A percentile compares a stretch with the other conserved stretches of the same genome.
Conservation (phyloP, 2,797 vertebrate genomes). For the Coregonus suidteri region DNA sequence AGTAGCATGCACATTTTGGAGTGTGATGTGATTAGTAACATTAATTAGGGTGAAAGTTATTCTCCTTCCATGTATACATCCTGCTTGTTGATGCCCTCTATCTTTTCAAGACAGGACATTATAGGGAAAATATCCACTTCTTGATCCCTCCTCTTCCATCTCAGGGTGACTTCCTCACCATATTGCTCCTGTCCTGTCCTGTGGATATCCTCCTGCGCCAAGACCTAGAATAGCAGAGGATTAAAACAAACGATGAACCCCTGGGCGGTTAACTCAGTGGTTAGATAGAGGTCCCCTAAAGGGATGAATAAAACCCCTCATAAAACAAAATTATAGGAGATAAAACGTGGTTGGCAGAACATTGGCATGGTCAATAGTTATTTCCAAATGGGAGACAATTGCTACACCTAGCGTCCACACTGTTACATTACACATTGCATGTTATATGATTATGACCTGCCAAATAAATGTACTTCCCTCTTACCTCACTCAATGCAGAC, state of each 20-base stretch:
- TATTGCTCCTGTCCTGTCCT: constrained; percentile 52
- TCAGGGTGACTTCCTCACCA: constrained; percentile 48
- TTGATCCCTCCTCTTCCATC: not conserved
- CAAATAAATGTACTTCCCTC: not conserved
- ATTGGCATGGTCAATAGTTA: not conserved
- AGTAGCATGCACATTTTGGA: not conserved
- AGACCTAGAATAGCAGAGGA: constrained; percentile 48
- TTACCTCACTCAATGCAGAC: not conserved
- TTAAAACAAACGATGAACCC: constrained; percentile 2
- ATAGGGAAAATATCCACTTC: not conserved
- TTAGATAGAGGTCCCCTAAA: not conserved
- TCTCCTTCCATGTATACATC: constrained; percentile 10
- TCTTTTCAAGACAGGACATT: not conserved
- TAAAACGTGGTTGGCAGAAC: not conserved
- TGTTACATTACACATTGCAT: not conserved
- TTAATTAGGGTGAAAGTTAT: not conserved
- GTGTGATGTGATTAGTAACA: not conserved
- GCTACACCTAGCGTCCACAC: constrained; percentile 57
- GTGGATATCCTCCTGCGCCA: constrained; percentile 58
- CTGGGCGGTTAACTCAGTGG: not conserved
- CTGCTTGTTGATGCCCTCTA: not conserved
- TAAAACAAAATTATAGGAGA: not conserved
- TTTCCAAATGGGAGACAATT: constrained; percentile 27
- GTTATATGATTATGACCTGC: not conserved
- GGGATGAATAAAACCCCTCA: not conserved